Conservation (phyloP, 2,888 invertebrate species). For the Euzophera pinguis region DNA sequence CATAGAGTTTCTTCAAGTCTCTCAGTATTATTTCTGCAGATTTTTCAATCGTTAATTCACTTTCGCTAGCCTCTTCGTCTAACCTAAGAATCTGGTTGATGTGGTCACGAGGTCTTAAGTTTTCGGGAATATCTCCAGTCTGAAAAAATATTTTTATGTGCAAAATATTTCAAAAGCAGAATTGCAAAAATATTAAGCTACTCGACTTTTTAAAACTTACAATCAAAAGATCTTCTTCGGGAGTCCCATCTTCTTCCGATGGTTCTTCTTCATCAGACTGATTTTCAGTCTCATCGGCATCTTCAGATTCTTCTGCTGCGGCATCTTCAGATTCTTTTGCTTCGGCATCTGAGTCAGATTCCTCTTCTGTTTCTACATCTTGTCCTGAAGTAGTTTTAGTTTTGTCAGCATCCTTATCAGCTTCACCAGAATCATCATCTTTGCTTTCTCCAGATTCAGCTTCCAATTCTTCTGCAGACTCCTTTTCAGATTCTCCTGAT, state of each 20-base stretch:
- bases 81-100: slow-evolving; percentile 89
- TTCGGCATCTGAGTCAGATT: slow-evolving; percentile 24
- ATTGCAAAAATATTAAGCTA: neutral
- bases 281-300: slow-evolving; percentile 24
- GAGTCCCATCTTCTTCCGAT: slow-evolving; percentile 69
- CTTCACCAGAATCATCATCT: slow-evolving; percentile 32
- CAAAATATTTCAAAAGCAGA: too few relatives aligned
- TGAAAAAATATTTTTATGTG: slow-evolving; percentile 46
- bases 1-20: slow-evolving; percentile 92
- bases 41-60: slow-evolving; percentile 85
- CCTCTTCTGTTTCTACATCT: too few relatives aligned
- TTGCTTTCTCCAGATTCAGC: slow-evolving; percentile 15
- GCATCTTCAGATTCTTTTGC: slow-evolving; percentile 37
- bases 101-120: slow-evolving; percentile 88
- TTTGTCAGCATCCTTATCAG: slow-evolving; percentile 41
- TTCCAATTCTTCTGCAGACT: slow-evolving; percentile 30
- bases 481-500: slow-evolving; percentile 59
- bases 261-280: slow-evolving; percentile 33
- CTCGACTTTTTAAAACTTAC: slow-evolving; percentile 46
- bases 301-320: slow-evolving; percentile 27
- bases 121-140: slow-evolving; percentile 87
- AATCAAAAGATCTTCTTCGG: slow-evolving; percentile 83
- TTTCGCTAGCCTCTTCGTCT: slow-evolving; percentile 86
- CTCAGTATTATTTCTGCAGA: slow-evolving; percentile 88
- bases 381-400: slow-evolving; percentile 24